A percentile compares a stretch with the other conserved stretches of the same genome.
These are phyloP conservation scores for Trichopria drosophilae DNA, from an alignment of 2,888 invertebrate species.

Conservation along the genomic window DNA sequence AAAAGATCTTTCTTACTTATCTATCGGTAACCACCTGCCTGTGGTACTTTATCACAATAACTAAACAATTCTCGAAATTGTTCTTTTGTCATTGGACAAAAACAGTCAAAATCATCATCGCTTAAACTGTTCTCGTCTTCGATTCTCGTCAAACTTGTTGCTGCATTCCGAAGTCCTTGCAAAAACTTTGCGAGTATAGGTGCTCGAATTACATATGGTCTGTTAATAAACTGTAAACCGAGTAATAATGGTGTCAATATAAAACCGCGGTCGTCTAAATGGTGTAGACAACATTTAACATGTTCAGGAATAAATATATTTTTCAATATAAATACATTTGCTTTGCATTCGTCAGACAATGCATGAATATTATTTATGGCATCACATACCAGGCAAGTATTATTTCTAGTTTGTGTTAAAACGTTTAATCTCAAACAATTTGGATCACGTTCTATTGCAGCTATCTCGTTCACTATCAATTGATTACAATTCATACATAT, in stretches of 20 bases:
- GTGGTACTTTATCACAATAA: slow-evolving; percentile 23
- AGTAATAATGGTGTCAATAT: not conserved
- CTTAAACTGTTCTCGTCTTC: slow-evolving; percentile 21
- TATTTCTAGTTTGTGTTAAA: too few species aligned
- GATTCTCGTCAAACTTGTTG: too few species aligned
- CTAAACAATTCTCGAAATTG: slow-evolving; percentile 25
- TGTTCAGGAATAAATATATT: slow-evolving; percentile 9
- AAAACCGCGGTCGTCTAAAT: slow-evolving; percentile 11
- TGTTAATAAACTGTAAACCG: too few species aligned
- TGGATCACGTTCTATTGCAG: slow-evolving; percentile 22
- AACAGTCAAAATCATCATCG: too few species aligned
- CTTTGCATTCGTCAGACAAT: slow-evolving; percentile 12
- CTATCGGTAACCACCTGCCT: slow-evolving; percentile 6
- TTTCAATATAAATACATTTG: slow-evolving; percentile 11
- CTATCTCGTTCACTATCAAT: slow-evolving; percentile 17
- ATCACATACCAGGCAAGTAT: slow-evolving; percentile 14
- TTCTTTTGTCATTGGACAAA: slow-evolving; percentile 17
- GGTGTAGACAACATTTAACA: slow-evolving; percentile 12
- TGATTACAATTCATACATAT: slow-evolving; percentile 27
- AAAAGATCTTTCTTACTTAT: too few species aligned
- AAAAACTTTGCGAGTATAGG: too few species aligned
- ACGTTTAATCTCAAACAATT: too few species aligned
- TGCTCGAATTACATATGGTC: too few species aligned
- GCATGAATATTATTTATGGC: slow-evolving; percentile 1
- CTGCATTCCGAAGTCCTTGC: too few species aligned